phyloP scores from a whole-genome alignment of 2,797 vertebrate species.

The Lates japonicus region DNA sequence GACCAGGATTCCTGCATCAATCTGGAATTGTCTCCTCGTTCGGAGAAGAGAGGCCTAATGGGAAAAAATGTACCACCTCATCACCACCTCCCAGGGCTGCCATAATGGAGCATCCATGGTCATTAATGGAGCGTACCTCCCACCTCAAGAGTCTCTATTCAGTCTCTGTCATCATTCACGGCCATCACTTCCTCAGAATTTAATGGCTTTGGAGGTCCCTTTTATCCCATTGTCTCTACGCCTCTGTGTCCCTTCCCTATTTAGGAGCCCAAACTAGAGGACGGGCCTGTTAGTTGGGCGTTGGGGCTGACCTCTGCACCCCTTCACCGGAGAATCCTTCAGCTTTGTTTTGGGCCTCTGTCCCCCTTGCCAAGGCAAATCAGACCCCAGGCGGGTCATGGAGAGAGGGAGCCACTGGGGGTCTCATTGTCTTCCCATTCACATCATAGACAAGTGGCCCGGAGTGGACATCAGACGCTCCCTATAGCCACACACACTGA shows the following conservation, averaged over 20 bases:
- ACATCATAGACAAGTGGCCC: constrained; percentile 91
- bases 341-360: constrained; percentile 86
- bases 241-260: constrained; percentile 86
- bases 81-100: constrained; percentile 81
- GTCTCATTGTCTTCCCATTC: constrained; percentile 89
- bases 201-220: constrained; percentile 90
- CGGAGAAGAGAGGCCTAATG: constrained; percentile 75
- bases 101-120: constrained; percentile 86
- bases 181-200: constrained; percentile 92
- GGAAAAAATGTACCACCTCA: constrained; percentile 80
- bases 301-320: constrained; percentile 84
- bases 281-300: constrained; percentile 82
- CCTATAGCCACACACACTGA: constrained; percentile 84
- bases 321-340: constrained; percentile 82
- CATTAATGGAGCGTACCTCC: constrained; percentile 87
- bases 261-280: constrained; percentile 85
- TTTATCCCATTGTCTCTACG: constrained; percentile 91
- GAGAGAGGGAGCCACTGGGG: constrained; percentile 86
- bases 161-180: constrained; percentile 90
- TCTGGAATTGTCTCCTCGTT: constrained; percentile 74
- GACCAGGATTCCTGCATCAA: constrained; percentile 72
- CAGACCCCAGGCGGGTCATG: constrained; percentile 81
- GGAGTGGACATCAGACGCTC: constrained; percentile 86
- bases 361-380: constrained; percentile 88
- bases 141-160: constrained; percentile 88